phyloP scores from a whole-genome alignment of 1,140 invertebrate species.

The Drosophila sp. region DNA sequence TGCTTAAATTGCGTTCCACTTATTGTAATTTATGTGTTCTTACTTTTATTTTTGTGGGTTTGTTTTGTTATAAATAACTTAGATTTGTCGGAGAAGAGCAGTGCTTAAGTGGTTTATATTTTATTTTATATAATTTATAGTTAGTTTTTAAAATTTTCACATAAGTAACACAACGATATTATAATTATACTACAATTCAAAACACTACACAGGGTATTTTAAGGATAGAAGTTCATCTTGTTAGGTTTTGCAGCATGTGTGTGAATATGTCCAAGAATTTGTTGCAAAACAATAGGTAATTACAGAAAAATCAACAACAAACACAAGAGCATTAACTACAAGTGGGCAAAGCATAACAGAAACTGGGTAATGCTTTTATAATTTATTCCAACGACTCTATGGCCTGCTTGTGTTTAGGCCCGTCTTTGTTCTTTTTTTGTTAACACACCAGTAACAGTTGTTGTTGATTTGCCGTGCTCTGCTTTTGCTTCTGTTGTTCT shows the following conservation, averaged over 20 bases:
- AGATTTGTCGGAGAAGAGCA: not conserved
- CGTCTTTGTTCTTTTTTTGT: conserved; percentile 15
- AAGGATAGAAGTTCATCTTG: not conserved
- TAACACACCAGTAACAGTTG: conserved; percentile 58
- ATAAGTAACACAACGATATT: too few species aligned
- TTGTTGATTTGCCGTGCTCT: conserved; percentile 9
- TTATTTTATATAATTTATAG: too few species aligned
- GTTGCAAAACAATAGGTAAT: conserved; percentile 61
- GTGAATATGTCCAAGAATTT: conserved; percentile 49
- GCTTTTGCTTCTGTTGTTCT: conserved; percentile 13
- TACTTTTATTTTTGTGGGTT: not conserved
- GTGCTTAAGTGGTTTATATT: too few species aligned
- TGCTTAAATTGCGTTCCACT: conserved; percentile 9
- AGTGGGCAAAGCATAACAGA: conserved; percentile 41
- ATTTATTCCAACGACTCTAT: conserved; percentile 64
- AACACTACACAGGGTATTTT: conserved; percentile 5
- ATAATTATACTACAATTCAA: too few species aligned
- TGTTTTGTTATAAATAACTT: not conserved
- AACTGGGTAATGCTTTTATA: conserved; percentile 79
- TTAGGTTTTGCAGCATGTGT: conserved; percentile 4
- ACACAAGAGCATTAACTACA: conserved; percentile 33
- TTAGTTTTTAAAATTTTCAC: too few species aligned
- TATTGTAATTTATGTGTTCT: conserved; percentile 4
- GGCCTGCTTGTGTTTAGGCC: conserved; percentile 51
- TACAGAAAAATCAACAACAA: conserved; percentile 23